Evolutionary conservation across 2,888 invertebrate genomes (phyloP), one percentile per base, ranked within the genome.

Genomic region (Eugnorisma glareosa): DNA sequence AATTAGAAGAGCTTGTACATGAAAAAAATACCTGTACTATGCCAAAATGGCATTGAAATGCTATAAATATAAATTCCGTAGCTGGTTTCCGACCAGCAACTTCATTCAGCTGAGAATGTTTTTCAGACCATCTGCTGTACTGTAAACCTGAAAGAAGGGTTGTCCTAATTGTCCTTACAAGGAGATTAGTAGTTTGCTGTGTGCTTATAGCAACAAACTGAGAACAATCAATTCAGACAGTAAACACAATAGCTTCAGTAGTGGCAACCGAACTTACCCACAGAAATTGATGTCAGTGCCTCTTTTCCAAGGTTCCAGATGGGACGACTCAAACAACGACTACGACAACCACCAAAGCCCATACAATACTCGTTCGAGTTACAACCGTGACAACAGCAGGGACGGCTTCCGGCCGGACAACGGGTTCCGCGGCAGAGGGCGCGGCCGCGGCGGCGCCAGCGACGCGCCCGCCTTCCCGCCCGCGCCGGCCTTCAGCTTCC

Each of bases 371-470:
- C 87, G 88, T 24, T 79, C 83, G 3, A 88, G 63, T 66, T 88
- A 87, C 73, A 85, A 69, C 73, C 83, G 87, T 0, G 87, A 88
- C 51, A 79, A 79, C 71, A 79, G 75, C 78, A 75, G 86, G 15
- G 88, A 88, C 70, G 80, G 83, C 73, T 88, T 79, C 67, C 78
- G 85, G 63, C 93, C 93, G 86, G 92, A 91, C 76, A 92, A 93
- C 67, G 94, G 95, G 31, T 94, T 93, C 88, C 48, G 86, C 1
- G 94, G 94, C 1, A 82, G 93, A 11, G 91, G 94, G 0, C 93
- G 94, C 3, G 85, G 92, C 1, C 86, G 89, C 31, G 83, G 89
- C 37, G 82, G 69, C 15, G 40, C 15, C 0, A 37, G 51, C 18
- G 79, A 69, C 2, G 54, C 31, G 0, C 40, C 59, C 0, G 11